Percentiles rank a stretch among this genome's conserved stretches.
Evolutionary conservation across 2,797 vertebrate species (phyloP).

Genomic region (Notolepis coatsorum): DNA sequence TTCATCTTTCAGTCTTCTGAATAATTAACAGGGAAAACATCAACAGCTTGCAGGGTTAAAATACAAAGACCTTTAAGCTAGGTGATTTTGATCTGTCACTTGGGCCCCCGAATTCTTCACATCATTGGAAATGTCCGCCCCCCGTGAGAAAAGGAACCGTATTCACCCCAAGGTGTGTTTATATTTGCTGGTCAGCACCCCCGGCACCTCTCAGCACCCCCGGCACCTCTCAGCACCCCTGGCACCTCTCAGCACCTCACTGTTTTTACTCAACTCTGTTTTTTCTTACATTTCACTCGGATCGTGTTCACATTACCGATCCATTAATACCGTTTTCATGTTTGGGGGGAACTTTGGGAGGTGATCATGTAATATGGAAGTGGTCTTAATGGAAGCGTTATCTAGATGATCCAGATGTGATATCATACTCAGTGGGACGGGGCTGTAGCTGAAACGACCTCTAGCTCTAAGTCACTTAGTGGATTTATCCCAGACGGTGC

Average conservation of each 20-base stretch:
- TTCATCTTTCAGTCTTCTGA: not conserved
- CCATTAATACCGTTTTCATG: not conserved
- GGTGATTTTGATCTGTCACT: not conserved
- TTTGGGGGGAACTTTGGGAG: conserved; percentile 14
- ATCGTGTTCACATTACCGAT: not conserved
- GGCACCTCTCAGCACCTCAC: conserved; percentile 23
- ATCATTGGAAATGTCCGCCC: conserved; percentile 9
- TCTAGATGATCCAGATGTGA: conserved; percentile 53
- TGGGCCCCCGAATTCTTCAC: conserved; percentile 5
- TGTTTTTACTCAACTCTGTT: conserved; percentile 27
- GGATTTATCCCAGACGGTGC: conserved; percentile 17
- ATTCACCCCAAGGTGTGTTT: conserved; percentile 33
- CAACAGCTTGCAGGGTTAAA: not conserved
- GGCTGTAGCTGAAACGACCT: conserved; percentile 34
- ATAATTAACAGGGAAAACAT: not conserved
- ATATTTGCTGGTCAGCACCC: conserved; percentile 25
- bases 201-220: conserved; percentile 23
- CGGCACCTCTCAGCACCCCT: conserved; percentile 9
- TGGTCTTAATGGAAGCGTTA: conserved; percentile 63
- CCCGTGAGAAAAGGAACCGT: conserved; percentile 9
- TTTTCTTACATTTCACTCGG: conserved; percentile 40
- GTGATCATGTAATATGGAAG: conserved; percentile 51
- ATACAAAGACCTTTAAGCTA: not conserved
- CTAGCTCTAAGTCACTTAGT: conserved; percentile 24
- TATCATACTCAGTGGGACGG: conserved; percentile 19